A percentile compares a stretch with the other conserved stretches of the same genome.
These are phyloP conservation scores for Propithecus deckenii DNA, from an alignment of 2,797 vertebrate species.

Conservation along the genomic window DNA sequence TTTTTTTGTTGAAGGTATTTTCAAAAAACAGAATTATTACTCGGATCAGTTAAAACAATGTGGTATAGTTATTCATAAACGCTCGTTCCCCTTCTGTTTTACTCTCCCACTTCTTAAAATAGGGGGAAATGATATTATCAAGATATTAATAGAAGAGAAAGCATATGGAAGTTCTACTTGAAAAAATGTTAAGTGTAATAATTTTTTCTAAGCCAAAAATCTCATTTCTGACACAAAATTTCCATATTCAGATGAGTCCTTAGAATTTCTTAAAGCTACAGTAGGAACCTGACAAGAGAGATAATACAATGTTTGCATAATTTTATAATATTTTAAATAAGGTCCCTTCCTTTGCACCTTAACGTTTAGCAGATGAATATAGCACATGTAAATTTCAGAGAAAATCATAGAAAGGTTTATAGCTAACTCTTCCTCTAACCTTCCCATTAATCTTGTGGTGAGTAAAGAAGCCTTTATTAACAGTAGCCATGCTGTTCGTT, in stretches of 20 bases:
- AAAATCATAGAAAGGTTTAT: not conserved
- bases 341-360: not conserved
- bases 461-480: constrained; percentile 73
- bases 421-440: not conserved
- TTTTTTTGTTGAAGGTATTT: no score
- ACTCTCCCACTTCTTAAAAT: not conserved
- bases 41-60: not conserved
- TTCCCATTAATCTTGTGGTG: not conserved
- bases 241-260: not conserved
- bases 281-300: not conserved
- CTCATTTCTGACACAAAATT: constrained; percentile 13
- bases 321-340: not conserved
- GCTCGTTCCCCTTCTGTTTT: not conserved
- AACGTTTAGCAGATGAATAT: not conserved
- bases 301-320: not conserved
- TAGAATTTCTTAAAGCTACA: not conserved
- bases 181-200: not conserved
- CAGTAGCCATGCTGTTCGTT: constrained; percentile 69
- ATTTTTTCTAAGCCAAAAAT: not conserved
- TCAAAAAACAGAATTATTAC: not conserved
- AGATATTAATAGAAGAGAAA: not conserved
- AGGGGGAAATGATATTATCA: not conserved
- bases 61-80: not conserved
- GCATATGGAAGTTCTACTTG: not conserved
- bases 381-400: not conserved